phyloP scores from a whole-genome alignment of 2,797 vertebrate genomes.

The Ctenochaetus hawaiiensis region DNA sequence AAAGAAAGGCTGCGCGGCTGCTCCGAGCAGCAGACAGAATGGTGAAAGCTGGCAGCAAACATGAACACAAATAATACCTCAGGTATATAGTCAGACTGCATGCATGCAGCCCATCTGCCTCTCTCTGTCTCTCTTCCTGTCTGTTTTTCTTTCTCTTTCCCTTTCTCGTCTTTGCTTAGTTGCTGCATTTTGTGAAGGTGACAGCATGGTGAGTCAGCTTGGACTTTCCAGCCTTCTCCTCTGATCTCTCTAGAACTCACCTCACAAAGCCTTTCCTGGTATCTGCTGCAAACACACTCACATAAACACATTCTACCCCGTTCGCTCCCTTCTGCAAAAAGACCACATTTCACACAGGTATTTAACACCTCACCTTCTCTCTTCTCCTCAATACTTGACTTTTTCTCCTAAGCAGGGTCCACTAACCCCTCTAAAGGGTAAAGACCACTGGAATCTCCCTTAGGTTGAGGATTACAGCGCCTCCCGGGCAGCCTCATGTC shows the following conservation, averaged over 20 bases:
- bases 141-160: conserved; percentile 16
- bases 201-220: conserved; percentile 75
- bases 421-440: conserved; percentile 24
- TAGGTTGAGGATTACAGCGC: conserved; percentile 43
- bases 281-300: conserved; percentile 51
- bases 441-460: conserved; percentile 63
- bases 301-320: conserved; percentile 24
- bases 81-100: conserved; percentile 26
- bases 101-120: conserved; percentile 28
- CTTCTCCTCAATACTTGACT: conserved; percentile 48
- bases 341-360: conserved; percentile 56
- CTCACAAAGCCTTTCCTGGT: conserved; percentile 59
- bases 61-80: conserved; percentile 62
- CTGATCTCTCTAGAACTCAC: conserved; percentile 69
- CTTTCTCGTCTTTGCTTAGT: conserved; percentile 8
- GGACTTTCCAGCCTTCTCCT: conserved; percentile 78
- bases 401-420: conserved; percentile 56
- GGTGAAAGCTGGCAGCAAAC: conserved; percentile 69
- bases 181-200: conserved; percentile 62
- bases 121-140: conserved; percentile 14
- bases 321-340: conserved; percentile 44
- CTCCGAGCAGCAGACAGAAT: conserved; percentile 57
- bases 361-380: conserved; percentile 67
- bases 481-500: conserved; percentile 65
- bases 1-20: conserved; percentile 34